Conservation (phyloP, 1,140 invertebrate genomes). For the Reticulitermes speratus region DNA sequence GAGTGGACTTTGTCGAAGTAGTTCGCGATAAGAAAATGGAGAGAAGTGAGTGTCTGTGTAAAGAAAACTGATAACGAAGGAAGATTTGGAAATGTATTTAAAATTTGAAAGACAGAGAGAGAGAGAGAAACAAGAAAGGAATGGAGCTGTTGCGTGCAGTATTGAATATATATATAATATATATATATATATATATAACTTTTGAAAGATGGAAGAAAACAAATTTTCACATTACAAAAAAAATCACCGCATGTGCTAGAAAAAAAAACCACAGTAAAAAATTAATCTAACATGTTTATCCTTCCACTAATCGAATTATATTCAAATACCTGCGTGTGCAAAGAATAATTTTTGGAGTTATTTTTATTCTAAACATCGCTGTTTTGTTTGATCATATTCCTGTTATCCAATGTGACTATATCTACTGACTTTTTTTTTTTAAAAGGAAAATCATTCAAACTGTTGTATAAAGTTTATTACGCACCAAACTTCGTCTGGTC, state of each 20-base stretch:
- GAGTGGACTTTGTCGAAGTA: too few species aligned
- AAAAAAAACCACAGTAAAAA: constrained; percentile 7
- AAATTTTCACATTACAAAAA: constrained; percentile 7
- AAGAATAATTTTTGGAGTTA: constrained; percentile 14
- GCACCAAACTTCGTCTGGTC: constrained; percentile 8
- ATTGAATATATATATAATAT: background rate
- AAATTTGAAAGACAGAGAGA: background rate
- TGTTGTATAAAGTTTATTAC: constrained; percentile 3
- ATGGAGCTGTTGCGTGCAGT: background rate
- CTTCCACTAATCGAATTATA: constrained; percentile 14
- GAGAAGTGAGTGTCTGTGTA: background rate
- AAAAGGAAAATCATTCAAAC: background rate
- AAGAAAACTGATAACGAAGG: background rate
- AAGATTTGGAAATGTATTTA: background rate
- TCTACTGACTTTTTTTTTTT: constrained; percentile 8
- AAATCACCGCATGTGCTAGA: constrained; percentile 13
- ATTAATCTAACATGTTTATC: constrained; percentile 17
- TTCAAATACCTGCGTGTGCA: background rate
- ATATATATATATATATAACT: too few species aligned
- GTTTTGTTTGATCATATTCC: background rate
- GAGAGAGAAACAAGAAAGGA: background rate
- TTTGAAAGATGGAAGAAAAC: background rate
- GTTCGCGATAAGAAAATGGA: too few species aligned
- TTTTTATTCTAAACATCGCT: background rate
- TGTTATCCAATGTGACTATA: constrained; percentile 12